Evolutionary conservation across 1,140 invertebrate genomes (phyloP), one percentile per base, ranked within the genome.

Genomic region (Sesamia nonagrioides): DNA sequence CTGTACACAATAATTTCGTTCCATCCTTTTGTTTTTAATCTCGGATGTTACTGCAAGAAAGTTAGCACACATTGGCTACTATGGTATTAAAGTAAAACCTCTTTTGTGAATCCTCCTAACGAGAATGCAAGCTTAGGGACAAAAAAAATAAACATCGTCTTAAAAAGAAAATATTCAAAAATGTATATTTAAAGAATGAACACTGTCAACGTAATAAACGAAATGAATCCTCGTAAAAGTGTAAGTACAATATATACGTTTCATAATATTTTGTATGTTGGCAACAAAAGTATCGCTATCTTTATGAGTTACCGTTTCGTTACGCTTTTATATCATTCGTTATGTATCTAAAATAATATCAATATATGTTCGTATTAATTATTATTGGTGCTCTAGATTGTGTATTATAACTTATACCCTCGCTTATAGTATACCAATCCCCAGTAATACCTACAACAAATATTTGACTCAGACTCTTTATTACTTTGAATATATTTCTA

Each of bases 191-290:
- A 27, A 56, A 27, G 9, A 9, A 56, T 21, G 1, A 18, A 56
- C 27, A 27, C 21, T n/a, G n/a, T n/a, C 21, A 27, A 56, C 18
- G 18, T 56, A 56, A 56, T 9, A 56, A 56, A 27, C 9, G 13
- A 56, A 56, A 56, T 56, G 7, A 27, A 27, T 17, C 4, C 54
- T 56, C 54, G 54, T 56, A 56, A 56, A 56, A 56, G 54, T 48
- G 40, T 9, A 8, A 42, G 3, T 7, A 37, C 37, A 37, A 3
- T 9, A 56, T 27, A 21, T 21, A 56, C 5, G 54, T 56, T 56
- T 56, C 54, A 27, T 21, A n/a, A 54, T n/a, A 21, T 8, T 56
- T 27, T 56, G 54, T 27, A 27, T 56, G 18, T 56, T 13, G 18
- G 54, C 21, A 27, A 56, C 54, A 18, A 21, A 56, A 56, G 54